Evolutionary conservation across 2,113 vertebrate species (phyloP).

Genomic region (Bufo bufo): DNA sequence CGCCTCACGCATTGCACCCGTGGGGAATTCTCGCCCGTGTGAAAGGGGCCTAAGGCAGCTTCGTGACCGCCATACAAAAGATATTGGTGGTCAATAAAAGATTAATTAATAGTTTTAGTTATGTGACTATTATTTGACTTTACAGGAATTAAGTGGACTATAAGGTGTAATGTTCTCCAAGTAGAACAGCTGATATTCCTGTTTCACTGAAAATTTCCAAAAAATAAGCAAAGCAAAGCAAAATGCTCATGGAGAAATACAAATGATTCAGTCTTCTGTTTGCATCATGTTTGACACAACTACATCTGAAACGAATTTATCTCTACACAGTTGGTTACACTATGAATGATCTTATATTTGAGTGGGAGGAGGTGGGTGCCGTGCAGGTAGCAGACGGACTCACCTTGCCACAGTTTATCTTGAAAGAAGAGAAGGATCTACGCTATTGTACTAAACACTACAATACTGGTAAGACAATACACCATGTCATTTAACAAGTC

Average conservation of each 20-base stretch:
- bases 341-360: constrained; percentile 98
- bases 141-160: neutral
- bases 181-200: neutral
- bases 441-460: constrained; percentile 98
- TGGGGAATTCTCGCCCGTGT: too few relatives aligned
- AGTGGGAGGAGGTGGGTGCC: constrained; percentile 96
- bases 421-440: constrained; percentile 97
- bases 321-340: constrained; percentile 89
- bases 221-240: too few relatives aligned
- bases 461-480: constrained; percentile 83
- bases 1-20: too few relatives aligned
- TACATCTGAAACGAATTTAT: neutral
- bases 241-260: neutral
- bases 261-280: neutral
- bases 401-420: constrained; percentile 94
- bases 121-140: too few relatives aligned
- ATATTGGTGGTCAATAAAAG: too few relatives aligned
- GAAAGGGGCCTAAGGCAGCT: too few relatives aligned
- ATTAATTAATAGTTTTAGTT: too few relatives aligned
- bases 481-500: neutral
- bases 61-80: too few relatives aligned
- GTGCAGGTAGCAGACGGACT: constrained; percentile 96
- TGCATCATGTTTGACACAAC: neutral
- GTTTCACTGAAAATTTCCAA: too few relatives aligned
- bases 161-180: neutral